phyloP scores from a whole-genome alignment of 2,113 vertebrate species.

The Equus przewalskii region DNA sequence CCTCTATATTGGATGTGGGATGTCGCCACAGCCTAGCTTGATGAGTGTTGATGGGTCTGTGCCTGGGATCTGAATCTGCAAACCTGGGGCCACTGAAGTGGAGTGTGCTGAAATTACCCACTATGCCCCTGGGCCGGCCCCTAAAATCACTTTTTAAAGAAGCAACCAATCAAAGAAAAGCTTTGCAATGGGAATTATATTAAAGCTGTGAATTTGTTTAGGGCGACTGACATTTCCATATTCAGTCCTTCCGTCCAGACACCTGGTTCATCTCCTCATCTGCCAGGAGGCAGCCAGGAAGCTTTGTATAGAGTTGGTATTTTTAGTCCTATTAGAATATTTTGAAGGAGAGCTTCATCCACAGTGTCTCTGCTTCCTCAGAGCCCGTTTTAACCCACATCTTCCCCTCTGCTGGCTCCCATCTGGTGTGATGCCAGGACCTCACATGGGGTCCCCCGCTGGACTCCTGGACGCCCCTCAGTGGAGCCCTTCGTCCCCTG shows the following conservation, averaged over 20 bases:
- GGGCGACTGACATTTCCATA: not conserved
- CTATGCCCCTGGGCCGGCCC: too few relatives aligned
- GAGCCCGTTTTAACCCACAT: too few relatives aligned
- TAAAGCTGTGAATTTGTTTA: not conserved
- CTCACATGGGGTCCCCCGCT: not conserved
- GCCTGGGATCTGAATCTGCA: too few relatives aligned
- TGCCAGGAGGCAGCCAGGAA: not conserved
- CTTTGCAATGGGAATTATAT: not conserved
- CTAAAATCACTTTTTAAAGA: not conserved
- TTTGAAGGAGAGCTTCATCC: not conserved
- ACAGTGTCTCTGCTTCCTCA: not conserved
- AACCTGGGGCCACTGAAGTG: too few relatives aligned
- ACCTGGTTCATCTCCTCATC: not conserved
- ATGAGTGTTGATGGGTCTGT: too few relatives aligned
- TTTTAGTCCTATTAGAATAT: not conserved
- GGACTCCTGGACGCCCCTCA: not conserved
- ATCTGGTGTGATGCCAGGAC: not conserved
- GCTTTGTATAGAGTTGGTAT: not conserved
- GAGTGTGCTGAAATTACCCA: too few relatives aligned
- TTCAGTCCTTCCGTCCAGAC: not conserved
- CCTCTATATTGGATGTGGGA: too few relatives aligned
- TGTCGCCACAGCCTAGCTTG: too few relatives aligned
- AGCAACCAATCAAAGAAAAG: not conserved
- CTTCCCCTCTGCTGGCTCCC: not conserved
- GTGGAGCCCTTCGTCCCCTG: fast-evolving